Evolutionary conservation across 1,140 invertebrate species (phyloP).

Genomic region (Rhynchophorus ferrugineus): DNA sequence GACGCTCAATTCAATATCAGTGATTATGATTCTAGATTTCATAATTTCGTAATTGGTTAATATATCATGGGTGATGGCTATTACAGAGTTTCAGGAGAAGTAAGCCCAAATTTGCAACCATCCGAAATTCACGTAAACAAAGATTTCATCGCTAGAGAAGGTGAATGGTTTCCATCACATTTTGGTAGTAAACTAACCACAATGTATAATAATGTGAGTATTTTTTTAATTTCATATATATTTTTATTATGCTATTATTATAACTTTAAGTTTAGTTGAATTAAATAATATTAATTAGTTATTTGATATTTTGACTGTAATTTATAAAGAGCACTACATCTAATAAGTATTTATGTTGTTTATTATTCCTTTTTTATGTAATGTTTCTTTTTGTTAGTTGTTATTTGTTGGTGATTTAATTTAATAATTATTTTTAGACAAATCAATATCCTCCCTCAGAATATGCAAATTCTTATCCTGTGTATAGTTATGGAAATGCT

Average conservation of each 20-base stretch:
- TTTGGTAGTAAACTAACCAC: neutral
- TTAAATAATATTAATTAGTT: no score
- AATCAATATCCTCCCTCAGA: neutral
- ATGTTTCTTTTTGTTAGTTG: neutral
- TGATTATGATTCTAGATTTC: neutral
- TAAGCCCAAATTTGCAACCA: neutral
- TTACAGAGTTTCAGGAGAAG: neutral
- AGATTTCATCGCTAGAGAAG: neutral
- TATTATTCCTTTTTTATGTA: no score
- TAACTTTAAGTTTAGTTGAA: neutral
- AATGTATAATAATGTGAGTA: slow-evolving; percentile 3
- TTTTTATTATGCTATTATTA: neutral
- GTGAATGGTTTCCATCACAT: neutral
- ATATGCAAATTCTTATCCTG: neutral
- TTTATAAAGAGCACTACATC: no score
- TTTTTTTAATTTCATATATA: neutral
- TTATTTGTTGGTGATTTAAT: neutral
- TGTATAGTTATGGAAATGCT: neutral
- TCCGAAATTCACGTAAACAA: neutral
- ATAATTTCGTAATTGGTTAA: neutral
- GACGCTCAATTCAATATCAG: neutral
- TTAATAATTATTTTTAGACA: neutral
- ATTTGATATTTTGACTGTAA: no score
- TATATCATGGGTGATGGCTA: neutral
- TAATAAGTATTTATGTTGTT: no score